A percentile compares a stretch with the other conserved stretches of the same genome.
Conservation (phyloP, 2,113 vertebrate genomes). For the Python bivittatus region DNA sequence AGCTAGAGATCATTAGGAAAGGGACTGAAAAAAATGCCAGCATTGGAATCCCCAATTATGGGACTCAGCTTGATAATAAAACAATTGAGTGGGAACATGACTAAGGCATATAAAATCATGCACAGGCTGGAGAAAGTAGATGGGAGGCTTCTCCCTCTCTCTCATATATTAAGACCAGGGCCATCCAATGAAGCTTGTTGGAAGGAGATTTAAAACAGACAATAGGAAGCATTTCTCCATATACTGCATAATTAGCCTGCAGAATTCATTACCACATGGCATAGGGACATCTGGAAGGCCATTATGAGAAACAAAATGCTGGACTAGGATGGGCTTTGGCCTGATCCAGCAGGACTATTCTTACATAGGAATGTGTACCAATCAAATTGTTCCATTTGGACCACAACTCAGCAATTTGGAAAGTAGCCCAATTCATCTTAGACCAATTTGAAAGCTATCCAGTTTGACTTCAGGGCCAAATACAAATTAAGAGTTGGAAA, state of each 20-base stretch:
- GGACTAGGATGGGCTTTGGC: background rate
- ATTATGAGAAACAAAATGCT: background rate
- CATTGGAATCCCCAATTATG: background rate
- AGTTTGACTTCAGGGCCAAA: background rate
- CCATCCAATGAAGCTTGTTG: background rate
- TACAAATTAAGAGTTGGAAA: background rate
- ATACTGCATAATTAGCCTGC: background rate
- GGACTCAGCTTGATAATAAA: background rate
- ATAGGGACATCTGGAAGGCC: background rate
- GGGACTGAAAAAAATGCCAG: background rate
- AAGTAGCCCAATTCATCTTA: background rate
- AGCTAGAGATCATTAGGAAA: background rate
- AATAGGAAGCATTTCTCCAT: background rate
- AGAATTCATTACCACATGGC: background rate
- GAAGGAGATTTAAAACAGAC: background rate
- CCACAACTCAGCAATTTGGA: background rate
- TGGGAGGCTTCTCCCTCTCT: background rate
- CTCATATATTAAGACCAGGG: background rate
- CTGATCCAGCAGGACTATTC: background rate
- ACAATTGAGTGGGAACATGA: background rate
- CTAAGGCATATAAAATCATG: background rate
- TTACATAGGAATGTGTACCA: background rate
- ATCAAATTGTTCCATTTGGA: background rate
- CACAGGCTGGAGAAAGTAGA: background rate
- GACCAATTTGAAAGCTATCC: background rate